A percentile compares a stretch with the other conserved stretches of the same genome.
phyloP scores from a whole-genome alignment of 1,140 invertebrate species.

The Colletes latitarsis region DNA sequence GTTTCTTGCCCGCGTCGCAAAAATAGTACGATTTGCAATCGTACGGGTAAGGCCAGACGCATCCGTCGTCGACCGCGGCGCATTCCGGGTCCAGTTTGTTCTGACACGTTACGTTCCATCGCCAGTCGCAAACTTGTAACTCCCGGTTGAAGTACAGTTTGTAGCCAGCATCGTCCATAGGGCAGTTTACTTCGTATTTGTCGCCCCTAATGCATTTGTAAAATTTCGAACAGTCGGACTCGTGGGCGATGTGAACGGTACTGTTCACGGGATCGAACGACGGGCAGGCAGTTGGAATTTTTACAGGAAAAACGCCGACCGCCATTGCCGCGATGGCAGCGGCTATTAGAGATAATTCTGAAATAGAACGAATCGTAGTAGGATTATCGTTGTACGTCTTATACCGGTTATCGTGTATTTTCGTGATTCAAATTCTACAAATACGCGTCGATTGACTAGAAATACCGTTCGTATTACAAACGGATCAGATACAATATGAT shows the following conservation, averaged over 20 bases:
- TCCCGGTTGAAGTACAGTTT: conserved; percentile 72
- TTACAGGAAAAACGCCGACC: too few species aligned
- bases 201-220: conserved; percentile 65
- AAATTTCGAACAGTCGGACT: conserved; percentile 67
- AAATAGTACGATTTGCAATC: conserved; percentile 62
- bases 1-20: conserved; percentile 68
- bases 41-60: background rate
- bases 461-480: too few species aligned
- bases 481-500: too few species aligned
- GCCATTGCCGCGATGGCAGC: background rate
- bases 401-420: background rate
- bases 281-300: conserved; percentile 47
- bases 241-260: conserved; percentile 55
- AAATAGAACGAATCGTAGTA: background rate
- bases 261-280: background rate
- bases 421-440: background rate
- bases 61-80: background rate
- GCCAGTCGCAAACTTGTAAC: conserved; percentile 71
- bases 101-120: conserved; percentile 54
- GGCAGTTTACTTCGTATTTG: background rate
- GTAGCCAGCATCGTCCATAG: conserved; percentile 51
- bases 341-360: background rate
- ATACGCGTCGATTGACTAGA: background rate
- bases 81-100: background rate
- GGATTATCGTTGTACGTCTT: background rate